Percentiles rank a stretch among this genome's conserved stretches.
These are phyloP conservation scores for Pungitius pungitius DNA, from an alignment of 2,113 vertebrate genomes.

Conservation along the genomic window DNA sequence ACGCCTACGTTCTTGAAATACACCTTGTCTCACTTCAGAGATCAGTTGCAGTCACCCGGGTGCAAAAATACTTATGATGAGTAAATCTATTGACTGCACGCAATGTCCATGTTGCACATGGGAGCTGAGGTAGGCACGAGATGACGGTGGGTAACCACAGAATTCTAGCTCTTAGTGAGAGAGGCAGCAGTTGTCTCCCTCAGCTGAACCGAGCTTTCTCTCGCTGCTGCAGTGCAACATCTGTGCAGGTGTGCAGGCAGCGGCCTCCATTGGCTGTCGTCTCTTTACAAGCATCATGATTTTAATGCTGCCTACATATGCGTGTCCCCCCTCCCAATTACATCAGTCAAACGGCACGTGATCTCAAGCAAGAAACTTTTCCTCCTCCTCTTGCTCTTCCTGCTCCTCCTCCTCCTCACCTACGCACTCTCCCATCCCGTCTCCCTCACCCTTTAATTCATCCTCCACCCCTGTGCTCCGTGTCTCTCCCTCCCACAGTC, in stretches of 20 bases:
- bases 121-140: constrained; percentile 18
- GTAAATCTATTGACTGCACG: constrained; percentile 15
- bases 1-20: background rate
- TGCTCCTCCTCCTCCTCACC: constrained; percentile 47
- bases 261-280: constrained; percentile 60
- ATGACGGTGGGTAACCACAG: constrained; percentile 42
- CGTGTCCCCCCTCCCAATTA: constrained; percentile 39
- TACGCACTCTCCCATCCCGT: constrained; percentile 48
- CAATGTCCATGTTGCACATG: constrained; percentile 14
- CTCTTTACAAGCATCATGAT: constrained; percentile 42
- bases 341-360: constrained; percentile 46
- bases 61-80: constrained; percentile 13
- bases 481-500: constrained; percentile 72
- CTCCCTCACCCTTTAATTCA: constrained; percentile 67
- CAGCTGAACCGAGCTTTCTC: constrained; percentile 45
- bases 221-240: constrained; percentile 51
- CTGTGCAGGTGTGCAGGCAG: constrained; percentile 72
- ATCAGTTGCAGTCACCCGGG: background rate
- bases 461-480: constrained; percentile 67
- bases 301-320: constrained; percentile 41
- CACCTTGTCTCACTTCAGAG: constrained; percentile 5
- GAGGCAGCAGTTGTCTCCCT: constrained; percentile 37
- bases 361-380: constrained; percentile 61
- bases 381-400: constrained; percentile 39
- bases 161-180: constrained; percentile 30